phyloP scores from a whole-genome alignment of 2,888 invertebrate species.

The Ormyrus pomaceus region DNA sequence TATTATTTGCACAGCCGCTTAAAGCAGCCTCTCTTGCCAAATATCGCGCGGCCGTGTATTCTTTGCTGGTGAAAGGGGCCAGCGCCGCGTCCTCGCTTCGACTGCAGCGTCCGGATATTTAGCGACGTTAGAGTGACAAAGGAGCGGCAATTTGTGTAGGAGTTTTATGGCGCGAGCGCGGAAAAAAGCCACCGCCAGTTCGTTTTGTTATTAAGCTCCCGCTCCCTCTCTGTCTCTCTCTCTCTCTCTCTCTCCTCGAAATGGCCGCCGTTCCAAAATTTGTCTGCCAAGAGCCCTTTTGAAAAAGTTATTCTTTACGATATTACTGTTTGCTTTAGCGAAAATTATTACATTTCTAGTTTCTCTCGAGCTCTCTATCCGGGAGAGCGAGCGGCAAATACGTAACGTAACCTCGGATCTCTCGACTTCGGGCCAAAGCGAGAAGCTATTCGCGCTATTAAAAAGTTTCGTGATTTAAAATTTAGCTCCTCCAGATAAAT shows the following conservation, averaged over 20 bases:
- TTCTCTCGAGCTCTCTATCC: background rate
- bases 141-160: background rate
- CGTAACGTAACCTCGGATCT: slow-evolving; percentile 28
- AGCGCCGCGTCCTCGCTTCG: too few species aligned
- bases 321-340: background rate
- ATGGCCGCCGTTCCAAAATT: too few species aligned
- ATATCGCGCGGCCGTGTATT: too few species aligned
- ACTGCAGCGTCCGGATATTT: background rate
- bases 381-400: background rate
- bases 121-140: slow-evolving; percentile 1
- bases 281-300: background rate
- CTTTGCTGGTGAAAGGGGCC: too few species aligned
- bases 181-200: slow-evolving; percentile 15
- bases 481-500: slow-evolving; percentile 27
- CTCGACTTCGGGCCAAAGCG: slow-evolving; percentile 4
- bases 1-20: slow-evolving; percentile 9
- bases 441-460: slow-evolving; percentile 10
- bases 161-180: background rate
- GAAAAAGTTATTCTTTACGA: slow-evolving; percentile 36
- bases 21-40: too few species aligned
- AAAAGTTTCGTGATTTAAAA: slow-evolving; percentile 45
- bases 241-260: too few species aligned
- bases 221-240: too few species aligned
- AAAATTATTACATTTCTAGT: slow-evolving; percentile 16
- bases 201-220: background rate